Conservation (phyloP, 1,140 invertebrate genomes). For the Aphelinus certus region DNA sequence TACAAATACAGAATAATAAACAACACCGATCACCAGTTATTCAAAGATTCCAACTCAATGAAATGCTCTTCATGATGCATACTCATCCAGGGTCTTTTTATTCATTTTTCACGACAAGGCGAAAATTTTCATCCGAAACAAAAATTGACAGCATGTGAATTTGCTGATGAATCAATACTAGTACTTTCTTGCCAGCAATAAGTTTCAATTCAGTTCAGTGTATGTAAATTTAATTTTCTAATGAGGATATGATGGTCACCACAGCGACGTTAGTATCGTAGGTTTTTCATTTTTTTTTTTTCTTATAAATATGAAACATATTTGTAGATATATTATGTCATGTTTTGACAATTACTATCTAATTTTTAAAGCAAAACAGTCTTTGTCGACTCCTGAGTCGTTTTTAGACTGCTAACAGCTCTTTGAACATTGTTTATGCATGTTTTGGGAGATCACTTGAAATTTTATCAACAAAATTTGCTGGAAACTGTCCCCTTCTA, state of each 20-base stretch:
- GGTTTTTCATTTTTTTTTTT: not conserved
- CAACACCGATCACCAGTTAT: conserved; percentile 10
- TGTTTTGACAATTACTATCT: conserved; percentile 22
- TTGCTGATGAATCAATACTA: not conserved
- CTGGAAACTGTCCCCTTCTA: conserved; percentile 81
- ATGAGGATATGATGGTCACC: not conserved
- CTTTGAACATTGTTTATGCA: conserved; percentile 39
- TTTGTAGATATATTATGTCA: conserved; percentile 28
- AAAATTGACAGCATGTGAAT: not conserved
- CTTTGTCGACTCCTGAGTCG: conserved; percentile 20
- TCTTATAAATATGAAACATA: conserved; percentile 8
- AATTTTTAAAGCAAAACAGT: conserved; percentile 21
- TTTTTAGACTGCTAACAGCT: conserved; percentile 6
- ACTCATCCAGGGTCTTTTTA: too few relatives aligned
- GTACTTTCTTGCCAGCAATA: conserved; percentile 12
- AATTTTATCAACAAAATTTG: conserved; percentile 78
- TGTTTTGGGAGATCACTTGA: conserved; percentile 57
- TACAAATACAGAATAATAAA: conserved; percentile 15
- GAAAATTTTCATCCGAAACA: not conserved
- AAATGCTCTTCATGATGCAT: not conserved
- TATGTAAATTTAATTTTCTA: conserved; percentile 18
- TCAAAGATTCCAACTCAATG: not conserved
- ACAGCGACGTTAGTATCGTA: not conserved
- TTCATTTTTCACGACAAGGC: too few relatives aligned
- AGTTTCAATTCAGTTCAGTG: not conserved